Base-by-base conservation (phyloP, 1,140 invertebrate genomes). In the Zaprionus davidi region DNA sequence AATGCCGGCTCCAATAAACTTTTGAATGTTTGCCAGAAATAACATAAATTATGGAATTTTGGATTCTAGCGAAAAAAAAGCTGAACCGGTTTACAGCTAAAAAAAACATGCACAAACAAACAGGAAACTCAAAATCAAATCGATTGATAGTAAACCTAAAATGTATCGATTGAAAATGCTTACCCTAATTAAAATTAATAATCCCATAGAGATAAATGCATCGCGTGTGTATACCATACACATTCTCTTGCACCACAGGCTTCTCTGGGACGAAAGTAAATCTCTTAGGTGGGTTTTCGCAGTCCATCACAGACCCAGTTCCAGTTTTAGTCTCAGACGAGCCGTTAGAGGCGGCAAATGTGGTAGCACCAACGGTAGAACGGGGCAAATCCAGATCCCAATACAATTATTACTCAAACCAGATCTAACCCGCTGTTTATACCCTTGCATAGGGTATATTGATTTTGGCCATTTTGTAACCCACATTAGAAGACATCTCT, bases 11-110 rank as follows among this genome's bases (percentile, higher is more conserved):
- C 36, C 60, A 62, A 68, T 80, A 81, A 67, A 81, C 62, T 68
- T 83, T n/a, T 85, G 56, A 85, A 78, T 84, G 69, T 84, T 84
- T 84, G 81, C 68, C 58, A 63, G 69, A 28, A 68, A 78, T 53
- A 79, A 72, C 72, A 88, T 88, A 80, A 87, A 83, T 78, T 88
- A 66, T 82, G 74, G 79, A 83, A 71, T 83, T 83, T 79, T 34
- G 56, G 77, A 69, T 49, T 46, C 46, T 15, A 58, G 20, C 22
- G 28, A 66, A 63, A 44, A 60, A 44, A 60, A 36, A 20, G 22
- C 24, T 46, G 31, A 80, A 86, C 82, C 74, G 60, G 84, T 88
- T 67, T 15, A 7, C 56, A 24, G 53, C 66, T 64, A 85, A 79
- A 56, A 77, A 79, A 76, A 36, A 74, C 4, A 69, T 31, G 53